Base-by-base conservation (phyloP, 2,113 vertebrate species). In the Hippoglossus stenolepis region DNA sequence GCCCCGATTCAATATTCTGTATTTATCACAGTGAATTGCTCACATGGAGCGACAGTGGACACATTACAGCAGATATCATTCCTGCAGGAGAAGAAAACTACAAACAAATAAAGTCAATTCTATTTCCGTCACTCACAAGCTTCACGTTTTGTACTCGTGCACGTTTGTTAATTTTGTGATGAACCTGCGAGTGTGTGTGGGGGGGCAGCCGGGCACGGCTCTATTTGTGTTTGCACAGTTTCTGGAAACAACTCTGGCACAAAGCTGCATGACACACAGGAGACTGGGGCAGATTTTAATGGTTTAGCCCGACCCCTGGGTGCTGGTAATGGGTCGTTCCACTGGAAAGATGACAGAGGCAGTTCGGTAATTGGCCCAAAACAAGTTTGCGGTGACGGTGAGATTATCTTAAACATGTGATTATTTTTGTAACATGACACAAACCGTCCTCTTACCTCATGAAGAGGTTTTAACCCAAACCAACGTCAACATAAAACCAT, bases 11-110 rank as follows among this genome's bases (percentile, higher is more conserved):
- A 70, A 14, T 79, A 72, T 79, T 90, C 68, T 75, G 61, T 72
- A 83, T 86, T 87, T 66, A 77, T 87, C 70, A 64, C 67, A 76
- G 69, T n/a, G 54, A 65, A 85, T 71, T 20, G 51, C 51, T 53
- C 51, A n/a, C 51, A n/a, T 7, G 7, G 51, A 9, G 51, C 51
- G 6, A n/a, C 51, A 10, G 51, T 1, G 20, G 6, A n/a, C 20
- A 53, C 20, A n/a, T 53, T 47, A 60, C 45, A 63, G 20, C 23
- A 54, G 58, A 74, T 68, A 31, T 31, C 5, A 31, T 31, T 31
- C 28, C 28, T 31, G 4, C 4, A 31, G 28, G 28, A 5, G 28
- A 5, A 31, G 28, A 31, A 31, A 31, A 31, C 28, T 28, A 28
- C 26, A 31, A 31, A 31, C 5, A 31, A 31, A 31, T 23, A 31